Percentiles rank a stretch among this genome's conserved stretches.
Conservation (phyloP, 2,888 invertebrate species). For the Monopis laevigella region DNA sequence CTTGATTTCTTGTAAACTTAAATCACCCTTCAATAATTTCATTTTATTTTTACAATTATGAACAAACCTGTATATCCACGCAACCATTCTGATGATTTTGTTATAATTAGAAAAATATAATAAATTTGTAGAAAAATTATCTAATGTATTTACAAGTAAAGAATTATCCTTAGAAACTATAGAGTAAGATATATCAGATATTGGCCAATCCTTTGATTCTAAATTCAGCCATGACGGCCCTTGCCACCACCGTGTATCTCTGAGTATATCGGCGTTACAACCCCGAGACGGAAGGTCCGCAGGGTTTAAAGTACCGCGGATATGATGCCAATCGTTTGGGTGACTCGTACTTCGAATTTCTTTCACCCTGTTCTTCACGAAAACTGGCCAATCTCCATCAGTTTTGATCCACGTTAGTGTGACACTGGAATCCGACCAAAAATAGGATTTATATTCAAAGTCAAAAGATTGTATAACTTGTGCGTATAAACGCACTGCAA, state of each 20-base stretch:
- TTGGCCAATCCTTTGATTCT: conserved; percentile 2
- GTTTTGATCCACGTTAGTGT: conserved; percentile 7
- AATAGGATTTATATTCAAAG: neutral
- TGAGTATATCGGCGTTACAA: conserved; percentile 9
- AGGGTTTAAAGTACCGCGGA: conserved; percentile 11
- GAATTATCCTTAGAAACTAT: neutral
- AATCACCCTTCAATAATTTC: neutral
- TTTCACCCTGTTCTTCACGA: conserved; percentile 13
- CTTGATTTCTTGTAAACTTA: conserved; percentile 2
- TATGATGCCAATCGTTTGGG: conserved; percentile 10
- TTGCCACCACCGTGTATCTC: conserved; percentile 11
- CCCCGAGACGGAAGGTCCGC: conserved; percentile 13
- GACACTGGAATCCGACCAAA: conserved; percentile 10
- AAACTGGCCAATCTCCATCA: conserved; percentile 8
- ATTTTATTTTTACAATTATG: neutral
- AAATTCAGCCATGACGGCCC: conserved; percentile 12
- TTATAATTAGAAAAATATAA: conserved; percentile 9
- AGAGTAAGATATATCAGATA: neutral
- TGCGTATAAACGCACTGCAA: conserved; percentile 6
- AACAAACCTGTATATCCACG: conserved; percentile 9
- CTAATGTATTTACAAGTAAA: neutral
- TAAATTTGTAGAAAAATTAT: neutral
- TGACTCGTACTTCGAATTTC: conserved; percentile 9
- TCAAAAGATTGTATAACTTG: conserved; percentile 1
- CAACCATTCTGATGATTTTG: conserved; percentile 13